Evolutionary conservation across 2,113 vertebrate species (phyloP), one percentile per base, ranked within the genome.

Genomic region (Oncorhynchus clarkii): DNA sequence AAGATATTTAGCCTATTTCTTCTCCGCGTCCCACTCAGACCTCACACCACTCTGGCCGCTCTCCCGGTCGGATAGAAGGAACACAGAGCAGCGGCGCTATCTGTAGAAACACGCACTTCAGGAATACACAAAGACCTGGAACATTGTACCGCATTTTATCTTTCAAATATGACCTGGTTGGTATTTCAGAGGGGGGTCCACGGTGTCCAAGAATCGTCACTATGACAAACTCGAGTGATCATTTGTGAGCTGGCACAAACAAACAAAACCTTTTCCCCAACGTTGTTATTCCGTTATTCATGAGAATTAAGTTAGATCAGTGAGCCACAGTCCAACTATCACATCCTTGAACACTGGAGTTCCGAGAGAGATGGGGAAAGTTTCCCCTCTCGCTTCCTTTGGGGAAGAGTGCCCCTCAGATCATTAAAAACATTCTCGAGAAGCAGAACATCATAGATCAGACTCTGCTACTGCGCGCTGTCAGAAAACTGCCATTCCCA

Each of bases 261-360:
- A 54, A 54, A 54, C 49, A 18, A 54, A 18, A 54, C 12, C 13
- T 18, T 14, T 54, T 51, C 14, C 49, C 12, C 3, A 51, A 51
- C 7, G 39, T 39, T 14, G 59, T 60, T 24, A 62, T 62, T 62
- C 59, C 18, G 59, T 22, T 16, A 62, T 62, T 22, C 16, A 2
- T 22, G 59, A 24, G 0, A 62, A 22, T 62, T 2, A 8, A n/a
- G 6, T 62, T 22, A 8, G 22, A 29, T 27, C 26, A 26, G 59
- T 70, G 24, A 2, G 31, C 24, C 67, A 31, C 12, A 57, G 66
- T 57, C 29, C 27, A 67, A 49, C 72, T 78, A 73, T 75, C 72
- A 73, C 65, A 66, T 60, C 26, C 62, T 67, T 18, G 14, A 24
- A 22, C 16, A 62, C n/a, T 9, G n/a, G 7, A n/a, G 18, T 9